These are phyloP conservation scores for Plestiodon gilberti DNA, from an alignment of 2,113 vertebrate species.

Conservation along the genomic window DNA sequence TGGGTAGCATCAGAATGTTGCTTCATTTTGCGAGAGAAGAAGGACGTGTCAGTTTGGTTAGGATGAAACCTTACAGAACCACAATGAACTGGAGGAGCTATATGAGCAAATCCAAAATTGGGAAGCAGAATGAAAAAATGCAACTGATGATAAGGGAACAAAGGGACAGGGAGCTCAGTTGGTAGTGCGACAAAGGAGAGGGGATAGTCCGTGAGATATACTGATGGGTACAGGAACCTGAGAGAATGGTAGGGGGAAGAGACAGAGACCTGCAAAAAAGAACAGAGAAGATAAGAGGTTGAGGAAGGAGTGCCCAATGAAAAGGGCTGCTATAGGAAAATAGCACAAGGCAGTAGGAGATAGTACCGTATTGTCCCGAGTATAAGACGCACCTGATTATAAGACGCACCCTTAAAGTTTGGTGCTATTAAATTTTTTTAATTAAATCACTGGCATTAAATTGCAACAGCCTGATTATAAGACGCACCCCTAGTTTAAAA, in stretches of 20 bases:
- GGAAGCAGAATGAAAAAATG: not conserved
- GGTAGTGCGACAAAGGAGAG: not conserved
- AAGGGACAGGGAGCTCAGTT: not conserved
- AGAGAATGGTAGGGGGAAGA: not conserved
- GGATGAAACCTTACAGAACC: not conserved
- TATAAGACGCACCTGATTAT: too few species aligned
- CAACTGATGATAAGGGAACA: not conserved
- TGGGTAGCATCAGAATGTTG: not conserved
- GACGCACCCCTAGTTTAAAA: too few species aligned
- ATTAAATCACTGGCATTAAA: too few species aligned
- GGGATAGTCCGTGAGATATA: too few species aligned
- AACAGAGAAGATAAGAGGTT: not conserved
- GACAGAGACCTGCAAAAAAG: not conserved
- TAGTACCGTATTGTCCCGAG: too few species aligned
- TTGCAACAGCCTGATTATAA: too few species aligned
- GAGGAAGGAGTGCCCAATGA: not conserved
- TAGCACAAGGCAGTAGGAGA: not conserved
- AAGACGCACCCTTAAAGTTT: too few species aligned
- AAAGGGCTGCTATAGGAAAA: not conserved
- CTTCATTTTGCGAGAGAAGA: not conserved
- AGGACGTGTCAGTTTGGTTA: too few species aligned
- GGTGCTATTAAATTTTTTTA: too few species aligned
- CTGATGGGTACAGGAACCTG: not conserved
- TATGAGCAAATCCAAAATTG: not conserved
- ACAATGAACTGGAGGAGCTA: not conserved